These are phyloP conservation scores for Carassius carassius DNA, from an alignment of 2,113 vertebrate genomes.

Conservation along the genomic window DNA sequence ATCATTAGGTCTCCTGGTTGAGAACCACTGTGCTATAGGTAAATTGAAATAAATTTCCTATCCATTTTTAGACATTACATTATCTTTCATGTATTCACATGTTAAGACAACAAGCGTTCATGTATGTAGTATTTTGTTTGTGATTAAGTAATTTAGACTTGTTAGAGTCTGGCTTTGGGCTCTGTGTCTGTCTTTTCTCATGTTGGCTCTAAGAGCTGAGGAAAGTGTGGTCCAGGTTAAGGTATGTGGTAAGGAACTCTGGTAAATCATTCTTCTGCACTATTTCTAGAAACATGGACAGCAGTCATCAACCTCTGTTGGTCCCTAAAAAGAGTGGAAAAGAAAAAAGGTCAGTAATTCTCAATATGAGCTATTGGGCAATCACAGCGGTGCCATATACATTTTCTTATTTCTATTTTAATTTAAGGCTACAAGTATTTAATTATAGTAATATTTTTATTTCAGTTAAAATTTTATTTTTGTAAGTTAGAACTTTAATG, in stretches of 20 bases:
- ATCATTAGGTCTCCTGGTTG: not conserved
- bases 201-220: constrained; percentile 59
- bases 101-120: not conserved
- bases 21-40: not conserved
- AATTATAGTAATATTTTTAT: too few relatives aligned
- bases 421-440: too few relatives aligned
- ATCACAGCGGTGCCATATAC: not conserved
- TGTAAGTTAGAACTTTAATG: too few relatives aligned
- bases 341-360: not conserved
- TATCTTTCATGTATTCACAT: not conserved
- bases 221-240: constrained; percentile 75
- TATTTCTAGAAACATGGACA: constrained; percentile 71
- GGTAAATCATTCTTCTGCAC: constrained; percentile 73
- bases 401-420: too few relatives aligned
- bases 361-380: not conserved
- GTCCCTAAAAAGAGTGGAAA: constrained; percentile 59
- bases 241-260: constrained; percentile 76
- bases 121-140: not conserved
- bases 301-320: constrained; percentile 60
- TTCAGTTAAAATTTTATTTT: too few relatives aligned
- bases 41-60: not conserved
- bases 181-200: not conserved
- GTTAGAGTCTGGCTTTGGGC: constrained; percentile 64
- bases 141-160: not conserved
- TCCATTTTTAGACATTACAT: not conserved